phyloP scores from a whole-genome alignment of 2,113 vertebrate genomes.

The Lathamus discolor region DNA sequence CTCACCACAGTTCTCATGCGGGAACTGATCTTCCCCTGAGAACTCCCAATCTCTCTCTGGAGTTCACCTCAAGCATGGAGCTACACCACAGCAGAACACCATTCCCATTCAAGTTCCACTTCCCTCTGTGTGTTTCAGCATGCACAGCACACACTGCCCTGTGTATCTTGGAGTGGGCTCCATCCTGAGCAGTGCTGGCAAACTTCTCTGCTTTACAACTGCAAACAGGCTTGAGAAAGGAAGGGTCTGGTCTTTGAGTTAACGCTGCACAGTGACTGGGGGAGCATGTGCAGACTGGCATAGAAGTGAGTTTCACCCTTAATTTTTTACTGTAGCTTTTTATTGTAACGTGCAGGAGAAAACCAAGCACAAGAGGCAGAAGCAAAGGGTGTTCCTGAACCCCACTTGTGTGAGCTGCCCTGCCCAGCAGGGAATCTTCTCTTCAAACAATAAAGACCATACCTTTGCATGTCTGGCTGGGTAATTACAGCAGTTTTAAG shows the following conservation, averaged over 20 bases:
- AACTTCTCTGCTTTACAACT: not conserved
- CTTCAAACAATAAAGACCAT: not conserved
- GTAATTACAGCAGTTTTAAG: not conserved
- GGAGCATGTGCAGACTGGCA: accelerated
- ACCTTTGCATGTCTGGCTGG: not conserved
- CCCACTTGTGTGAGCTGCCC: not conserved
- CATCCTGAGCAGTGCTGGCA: not conserved
- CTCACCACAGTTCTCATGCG: not conserved
- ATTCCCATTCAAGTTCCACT: not conserved
- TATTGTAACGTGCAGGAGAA: not conserved
- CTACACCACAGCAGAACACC: not conserved
- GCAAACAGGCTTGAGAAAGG: not conserved
- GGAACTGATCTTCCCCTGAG: not conserved
- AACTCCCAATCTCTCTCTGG: not conserved
- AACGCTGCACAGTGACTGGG: not conserved
- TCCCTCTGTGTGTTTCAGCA: not conserved
- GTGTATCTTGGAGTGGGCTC: not conserved
- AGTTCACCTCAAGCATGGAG: not conserved
- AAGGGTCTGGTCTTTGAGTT: not conserved
- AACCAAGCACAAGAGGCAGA: not conserved
- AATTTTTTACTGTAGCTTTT: not conserved
- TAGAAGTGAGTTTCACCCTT: not conserved
- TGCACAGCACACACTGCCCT: not conserved
- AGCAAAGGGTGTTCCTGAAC: not conserved
- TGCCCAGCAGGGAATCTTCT: not conserved